Evolutionary conservation across 2,113 vertebrate genomes (phyloP).

Genomic region (Talpa occidentalis): DNA sequence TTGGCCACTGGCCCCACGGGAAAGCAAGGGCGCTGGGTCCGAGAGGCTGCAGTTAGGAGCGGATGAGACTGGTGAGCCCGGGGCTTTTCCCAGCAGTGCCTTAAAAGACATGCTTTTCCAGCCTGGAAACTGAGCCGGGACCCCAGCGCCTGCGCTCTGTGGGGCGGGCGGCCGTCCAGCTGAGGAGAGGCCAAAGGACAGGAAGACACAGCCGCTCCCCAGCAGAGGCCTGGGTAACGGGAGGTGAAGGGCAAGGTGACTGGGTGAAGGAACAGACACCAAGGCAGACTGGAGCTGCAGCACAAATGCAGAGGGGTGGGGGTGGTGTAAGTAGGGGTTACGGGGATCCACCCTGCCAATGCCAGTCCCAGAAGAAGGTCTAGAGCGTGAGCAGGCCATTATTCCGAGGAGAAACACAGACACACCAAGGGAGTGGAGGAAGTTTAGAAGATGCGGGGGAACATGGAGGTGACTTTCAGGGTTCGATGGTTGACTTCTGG

Average conservation of each 20-base stretch:
- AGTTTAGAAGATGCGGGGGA: not conserved
- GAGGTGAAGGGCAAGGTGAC: not conserved
- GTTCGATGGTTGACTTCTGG: not conserved
- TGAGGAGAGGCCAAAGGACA: not conserved
- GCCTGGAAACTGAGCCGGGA: not conserved
- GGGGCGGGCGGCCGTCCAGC: not conserved
- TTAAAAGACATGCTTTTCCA: not conserved
- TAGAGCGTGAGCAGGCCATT: not conserved
- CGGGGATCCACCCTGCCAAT: rapidly evolving
- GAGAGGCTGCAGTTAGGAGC: too few species aligned
- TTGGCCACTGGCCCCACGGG: not conserved
- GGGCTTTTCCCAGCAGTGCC: not conserved
- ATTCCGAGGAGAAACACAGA: not conserved
- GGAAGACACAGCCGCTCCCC: not conserved
- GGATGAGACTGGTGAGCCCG: not conserved
- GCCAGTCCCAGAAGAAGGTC: not conserved
- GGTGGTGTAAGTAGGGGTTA: rapidly evolving
- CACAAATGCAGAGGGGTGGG: not conserved
- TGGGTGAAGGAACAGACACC: not conserved
- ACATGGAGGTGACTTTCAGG: not conserved
- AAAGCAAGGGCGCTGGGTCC: not conserved
- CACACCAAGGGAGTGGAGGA: not conserved
- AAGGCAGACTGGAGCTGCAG: not conserved
- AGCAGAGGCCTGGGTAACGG: not conserved
- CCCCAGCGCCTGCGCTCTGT: too few species aligned